Percentiles rank a stretch among this genome's conserved stretches.
Conservation (phyloP, 2,888 invertebrate genomes). For the Hypolimnas misippus region DNA sequence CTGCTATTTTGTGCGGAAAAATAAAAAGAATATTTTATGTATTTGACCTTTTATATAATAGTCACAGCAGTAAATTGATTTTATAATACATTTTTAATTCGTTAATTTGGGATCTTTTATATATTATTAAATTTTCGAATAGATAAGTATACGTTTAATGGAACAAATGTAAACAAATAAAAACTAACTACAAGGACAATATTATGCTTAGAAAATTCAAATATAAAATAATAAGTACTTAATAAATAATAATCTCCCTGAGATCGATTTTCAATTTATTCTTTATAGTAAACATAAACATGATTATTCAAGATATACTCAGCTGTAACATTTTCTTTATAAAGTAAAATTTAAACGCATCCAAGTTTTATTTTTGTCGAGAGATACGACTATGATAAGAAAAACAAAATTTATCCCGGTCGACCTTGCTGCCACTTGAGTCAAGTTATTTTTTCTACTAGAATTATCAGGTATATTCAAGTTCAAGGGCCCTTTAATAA, state of each 20-base stretch:
- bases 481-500: constrained; percentile 25
- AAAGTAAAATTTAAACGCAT: no score
- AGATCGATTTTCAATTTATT: no score
- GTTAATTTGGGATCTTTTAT: background rate
- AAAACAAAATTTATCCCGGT: constrained; percentile 18
- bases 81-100: background rate
- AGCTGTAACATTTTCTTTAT: no score
- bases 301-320: no score
- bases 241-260: no score
- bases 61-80: background rate
- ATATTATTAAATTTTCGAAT: no score
- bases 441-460: constrained; percentile 12
- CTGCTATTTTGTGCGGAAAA: constrained; percentile 2
- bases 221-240: no score
- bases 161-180: no score
- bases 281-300: no score
- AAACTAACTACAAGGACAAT: no score
- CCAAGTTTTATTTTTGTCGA: background rate
- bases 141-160: no score
- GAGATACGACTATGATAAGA: background rate
- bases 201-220: no score
- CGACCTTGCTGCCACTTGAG: constrained; percentile 17
- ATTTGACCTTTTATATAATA: constrained; percentile 3
- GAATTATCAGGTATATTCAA: constrained; percentile 17
- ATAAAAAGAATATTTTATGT: constrained; percentile 4